These are phyloP conservation scores for Zaprionus inermis DNA, from an alignment of 1,140 invertebrate genomes.

Conservation along the genomic window DNA sequence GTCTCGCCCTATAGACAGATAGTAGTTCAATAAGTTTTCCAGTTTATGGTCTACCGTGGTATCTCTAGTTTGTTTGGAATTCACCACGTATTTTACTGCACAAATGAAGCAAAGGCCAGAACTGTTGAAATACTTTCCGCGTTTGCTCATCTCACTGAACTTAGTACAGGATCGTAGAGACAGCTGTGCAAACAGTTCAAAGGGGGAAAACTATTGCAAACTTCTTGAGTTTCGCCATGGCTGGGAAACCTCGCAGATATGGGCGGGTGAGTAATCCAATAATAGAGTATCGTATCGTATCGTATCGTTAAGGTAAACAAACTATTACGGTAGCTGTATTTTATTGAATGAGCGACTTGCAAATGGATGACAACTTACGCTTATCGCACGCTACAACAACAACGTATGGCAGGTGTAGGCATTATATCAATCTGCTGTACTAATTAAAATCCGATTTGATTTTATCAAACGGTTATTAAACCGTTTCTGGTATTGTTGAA, in stretches of 20 bases:
- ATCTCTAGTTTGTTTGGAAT: not conserved
- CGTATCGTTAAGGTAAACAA: conserved; percentile 25
- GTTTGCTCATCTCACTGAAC: not conserved
- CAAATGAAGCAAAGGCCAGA: not conserved
- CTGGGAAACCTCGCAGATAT: conserved; percentile 16
- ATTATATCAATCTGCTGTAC: conserved; percentile 21
- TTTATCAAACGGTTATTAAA: conserved; percentile 32
- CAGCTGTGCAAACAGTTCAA: not conserved
- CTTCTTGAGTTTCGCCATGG: conserved; percentile 3
- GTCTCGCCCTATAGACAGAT: not conserved
- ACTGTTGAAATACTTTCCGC: not conserved
- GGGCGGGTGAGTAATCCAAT: conserved; percentile 12
- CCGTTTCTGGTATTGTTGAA: conserved; percentile 4
- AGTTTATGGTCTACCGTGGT: not conserved
- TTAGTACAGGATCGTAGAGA: not conserved
- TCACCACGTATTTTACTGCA: not conserved
- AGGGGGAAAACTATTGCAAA: conserved; percentile 3
- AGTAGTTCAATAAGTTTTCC: not conserved
- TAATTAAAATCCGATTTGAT: conserved; percentile 20
- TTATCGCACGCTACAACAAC: conserved; percentile 21
- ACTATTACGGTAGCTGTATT: not conserved
- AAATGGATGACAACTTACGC: conserved; percentile 12
- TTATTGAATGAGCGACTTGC: conserved; percentile 4
- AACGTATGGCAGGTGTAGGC: not conserved
- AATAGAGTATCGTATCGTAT: conserved; percentile 9